Base-by-base conservation (phyloP, 1,140 invertebrate genomes). In the Zaprionus inermis region DNA sequence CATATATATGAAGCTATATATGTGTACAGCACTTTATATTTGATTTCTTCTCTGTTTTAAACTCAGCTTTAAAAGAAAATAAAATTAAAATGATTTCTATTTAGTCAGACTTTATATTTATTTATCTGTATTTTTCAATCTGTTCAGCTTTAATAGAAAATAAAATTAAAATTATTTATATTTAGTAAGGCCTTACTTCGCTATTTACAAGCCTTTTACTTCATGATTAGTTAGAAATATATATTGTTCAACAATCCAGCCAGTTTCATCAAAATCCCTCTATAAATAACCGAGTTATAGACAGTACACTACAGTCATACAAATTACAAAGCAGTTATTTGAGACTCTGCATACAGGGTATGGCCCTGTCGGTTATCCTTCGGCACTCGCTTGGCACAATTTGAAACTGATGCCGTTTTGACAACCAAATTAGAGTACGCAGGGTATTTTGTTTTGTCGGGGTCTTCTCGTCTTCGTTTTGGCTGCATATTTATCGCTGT, bases 361-460 rank as follows among this genome's bases (percentile, higher is more conserved):
- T 67, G 36, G n/a, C 12, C 5, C 10, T 44, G 36, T 55, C 51
- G n/a, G 3, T 32, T 12, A 0, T 30, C 22, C 6, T 54, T 52
- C 16, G n/a, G n/a, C 2, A 30, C 60, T 51, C 10, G 34, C n/a
- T 44, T 41, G 14, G 22, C 44, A 51, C 57, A 81, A 44, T 85
- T 85, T 75, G 75, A 84, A 66, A 75, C 61, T 86, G 76, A 86
- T 76, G 82, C 59, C 82, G 75, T 85, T 85, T 85, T 85, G 82
- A 85, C 82, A 85, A 85, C 78, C 82, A 85, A 85, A 85, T 85
- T 85, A 85, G 82, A 85, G 82, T 85, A 85, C 77, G 78, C 67
- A 71, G 66, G 72, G 64, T 82, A 55, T 81, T 81, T 81, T 72
- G 56, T 63, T 49, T 65, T 60, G 36, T 28, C 5, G 38, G n/a